Evolutionary conservation across 2,797 vertebrate genomes (phyloP).

Genomic region (Spinus pinus): DNA sequence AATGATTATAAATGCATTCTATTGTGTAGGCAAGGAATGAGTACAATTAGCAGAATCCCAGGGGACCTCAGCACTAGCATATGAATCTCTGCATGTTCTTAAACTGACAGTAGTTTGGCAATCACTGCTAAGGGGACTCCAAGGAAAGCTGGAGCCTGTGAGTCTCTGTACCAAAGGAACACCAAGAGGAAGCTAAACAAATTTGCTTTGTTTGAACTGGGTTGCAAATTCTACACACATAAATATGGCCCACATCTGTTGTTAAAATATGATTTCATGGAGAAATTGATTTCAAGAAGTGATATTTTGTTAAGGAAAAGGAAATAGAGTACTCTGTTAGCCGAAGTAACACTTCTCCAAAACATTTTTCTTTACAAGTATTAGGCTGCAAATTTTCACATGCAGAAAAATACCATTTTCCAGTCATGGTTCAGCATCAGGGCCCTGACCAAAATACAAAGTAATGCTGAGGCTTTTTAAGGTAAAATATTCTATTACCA

Average conservation of each 20-base stretch:
- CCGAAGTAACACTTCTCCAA: not conserved
- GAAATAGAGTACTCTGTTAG: not conserved
- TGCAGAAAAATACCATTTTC: not conserved
- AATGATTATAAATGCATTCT: conserved; percentile 15
- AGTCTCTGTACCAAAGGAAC: not conserved
- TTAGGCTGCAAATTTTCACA: not conserved
- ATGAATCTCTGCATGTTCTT: conserved; percentile 25
- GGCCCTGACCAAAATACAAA: not conserved
- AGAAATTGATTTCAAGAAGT: not conserved
- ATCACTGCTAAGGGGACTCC: not conserved
- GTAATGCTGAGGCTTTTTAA: not conserved
- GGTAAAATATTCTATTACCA: not conserved
- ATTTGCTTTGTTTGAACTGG: not conserved
- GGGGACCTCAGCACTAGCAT: not conserved
- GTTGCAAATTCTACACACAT: not conserved
- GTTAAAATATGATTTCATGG: not conserved
- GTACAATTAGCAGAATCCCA: conserved; percentile 11
- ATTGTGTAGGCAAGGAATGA: not conserved
- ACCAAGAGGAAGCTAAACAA: not conserved
- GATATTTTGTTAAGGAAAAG: not conserved
- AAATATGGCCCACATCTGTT: not conserved
- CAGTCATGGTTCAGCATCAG: not conserved
- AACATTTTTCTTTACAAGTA: not conserved
- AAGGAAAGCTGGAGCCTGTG: not conserved
- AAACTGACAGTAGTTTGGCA: conserved; percentile 17